These are phyloP conservation scores for Psittacus erithacus DNA, from an alignment of 2,113 vertebrate genomes.

Conservation along the genomic window DNA sequence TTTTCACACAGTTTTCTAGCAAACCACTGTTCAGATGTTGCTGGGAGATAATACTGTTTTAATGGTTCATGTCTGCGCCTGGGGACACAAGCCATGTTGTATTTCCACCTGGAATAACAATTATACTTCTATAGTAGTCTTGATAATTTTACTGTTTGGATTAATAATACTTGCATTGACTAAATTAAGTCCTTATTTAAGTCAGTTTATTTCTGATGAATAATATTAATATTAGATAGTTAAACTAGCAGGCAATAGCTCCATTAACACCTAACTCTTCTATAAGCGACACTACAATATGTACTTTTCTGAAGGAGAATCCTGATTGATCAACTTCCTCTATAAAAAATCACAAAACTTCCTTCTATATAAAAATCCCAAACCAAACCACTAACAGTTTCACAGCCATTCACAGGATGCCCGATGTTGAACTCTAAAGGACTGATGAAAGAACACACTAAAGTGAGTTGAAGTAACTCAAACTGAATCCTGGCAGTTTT, in stretches of 20 bases:
- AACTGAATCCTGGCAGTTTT: neutral
- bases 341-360: neutral
- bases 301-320: neutral
- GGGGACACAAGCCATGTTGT: neutral
- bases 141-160: neutral
- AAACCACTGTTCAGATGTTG: slow-evolving; percentile 9
- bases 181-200: neutral
- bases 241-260: neutral
- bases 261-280: neutral
- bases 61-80: slow-evolving; percentile 27
- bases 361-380: neutral
- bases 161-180: neutral
- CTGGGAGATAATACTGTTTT: neutral
- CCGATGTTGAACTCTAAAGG: neutral
- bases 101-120: neutral
- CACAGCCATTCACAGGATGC: neutral
- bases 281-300: neutral
- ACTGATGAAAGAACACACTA: neutral
- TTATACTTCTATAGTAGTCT: neutral
- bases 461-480: neutral
- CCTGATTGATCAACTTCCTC: neutral
- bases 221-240: neutral
- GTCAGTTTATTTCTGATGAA: neutral
- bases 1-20: neutral
- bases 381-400: neutral